Conservation (phyloP, 2,113 vertebrate species). For the Condylura cristata region DNA sequence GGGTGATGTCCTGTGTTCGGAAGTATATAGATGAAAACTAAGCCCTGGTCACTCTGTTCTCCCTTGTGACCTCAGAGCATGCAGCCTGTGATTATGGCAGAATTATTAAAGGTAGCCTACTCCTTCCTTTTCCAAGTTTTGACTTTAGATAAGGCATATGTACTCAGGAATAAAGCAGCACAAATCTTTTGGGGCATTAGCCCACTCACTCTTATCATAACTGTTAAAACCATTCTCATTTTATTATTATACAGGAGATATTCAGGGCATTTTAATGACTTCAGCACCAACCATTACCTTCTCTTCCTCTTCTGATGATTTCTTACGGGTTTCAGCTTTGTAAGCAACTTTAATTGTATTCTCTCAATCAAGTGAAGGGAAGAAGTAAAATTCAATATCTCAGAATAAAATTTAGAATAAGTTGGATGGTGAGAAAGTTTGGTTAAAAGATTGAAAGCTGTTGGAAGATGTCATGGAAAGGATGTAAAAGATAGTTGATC, state of each 20-base stretch:
- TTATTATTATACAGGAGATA: not conserved
- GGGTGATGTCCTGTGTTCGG: too few species aligned
- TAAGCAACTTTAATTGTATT: not conserved
- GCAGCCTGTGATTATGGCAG: not conserved
- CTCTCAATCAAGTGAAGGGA: not conserved
- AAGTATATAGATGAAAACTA: too few species aligned
- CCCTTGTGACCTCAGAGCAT: too few species aligned
- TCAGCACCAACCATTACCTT: not conserved
- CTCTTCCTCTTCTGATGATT: not conserved
- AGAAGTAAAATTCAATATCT: accelerated
- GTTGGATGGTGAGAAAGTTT: accelerated
- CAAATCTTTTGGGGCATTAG: too few species aligned
- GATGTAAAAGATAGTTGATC: too few species aligned
- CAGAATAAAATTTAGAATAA: not conserved
- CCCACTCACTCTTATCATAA: not conserved
- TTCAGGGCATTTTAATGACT: not conserved
- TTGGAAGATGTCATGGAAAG: too few species aligned
- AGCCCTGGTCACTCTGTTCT: too few species aligned
- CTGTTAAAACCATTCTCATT: not conserved
- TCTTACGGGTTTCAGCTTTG: not conserved
- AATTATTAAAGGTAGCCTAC: not conserved
- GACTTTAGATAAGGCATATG: not conserved
- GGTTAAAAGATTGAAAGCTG: not conserved
- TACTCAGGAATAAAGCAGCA: not conserved
- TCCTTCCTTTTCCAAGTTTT: not conserved